A percentile compares a stretch with the other conserved stretches of the same genome.
Conservation (phyloP, 1,140 invertebrate genomes). For the Lycorma delicatula region DNA sequence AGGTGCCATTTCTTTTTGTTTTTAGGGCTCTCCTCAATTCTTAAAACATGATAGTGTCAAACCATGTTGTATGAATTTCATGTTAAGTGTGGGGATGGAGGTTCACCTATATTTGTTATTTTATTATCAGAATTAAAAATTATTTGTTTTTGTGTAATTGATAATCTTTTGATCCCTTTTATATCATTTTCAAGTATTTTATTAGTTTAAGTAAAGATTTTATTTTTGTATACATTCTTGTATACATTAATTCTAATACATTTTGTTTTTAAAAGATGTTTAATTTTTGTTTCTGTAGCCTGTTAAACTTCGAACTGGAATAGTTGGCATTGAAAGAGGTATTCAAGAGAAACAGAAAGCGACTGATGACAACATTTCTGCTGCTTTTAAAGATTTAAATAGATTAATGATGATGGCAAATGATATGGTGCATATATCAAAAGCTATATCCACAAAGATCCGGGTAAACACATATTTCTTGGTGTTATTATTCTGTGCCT, state of each 20-base stretch:
- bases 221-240: no score
- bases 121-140: no score
- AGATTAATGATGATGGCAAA: slow-evolving; percentile 94
- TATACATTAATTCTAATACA: no score
- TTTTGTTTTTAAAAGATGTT: no score
- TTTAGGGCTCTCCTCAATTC: no score
- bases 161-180: not conserved
- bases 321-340: slow-evolving; percentile 90
- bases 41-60: no score
- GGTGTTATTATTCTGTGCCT: slow-evolving; percentile 5
- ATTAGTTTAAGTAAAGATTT: no score
- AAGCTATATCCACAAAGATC: slow-evolving; percentile 88
- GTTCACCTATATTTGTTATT: no score
- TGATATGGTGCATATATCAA: slow-evolving; percentile 91
- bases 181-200: not conserved
- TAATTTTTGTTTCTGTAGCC: slow-evolving; percentile 21
- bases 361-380: slow-evolving; percentile 82
- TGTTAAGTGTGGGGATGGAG: no score
- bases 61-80: no score
- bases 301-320: slow-evolving; percentile 73
- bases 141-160: no score
- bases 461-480: slow-evolving; percentile 46
- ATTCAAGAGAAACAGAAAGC: slow-evolving; percentile 82
- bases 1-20: no score
- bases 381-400: slow-evolving; percentile 91